Evolutionary conservation across 2,888 invertebrate species (phyloP).

Genomic region (Papilio gigon): DNA sequence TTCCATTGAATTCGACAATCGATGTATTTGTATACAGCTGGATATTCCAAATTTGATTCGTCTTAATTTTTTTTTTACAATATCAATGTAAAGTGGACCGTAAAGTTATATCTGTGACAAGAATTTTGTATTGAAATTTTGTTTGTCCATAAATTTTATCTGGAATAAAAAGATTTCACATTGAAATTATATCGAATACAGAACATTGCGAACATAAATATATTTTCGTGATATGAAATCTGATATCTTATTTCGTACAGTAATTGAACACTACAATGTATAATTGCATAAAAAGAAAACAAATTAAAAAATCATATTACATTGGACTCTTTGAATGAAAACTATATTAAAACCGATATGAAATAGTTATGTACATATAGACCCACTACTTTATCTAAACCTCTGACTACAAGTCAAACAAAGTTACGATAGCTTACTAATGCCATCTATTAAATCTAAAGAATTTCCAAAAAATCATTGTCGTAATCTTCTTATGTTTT

Average conservation of each 20-base stretch:
- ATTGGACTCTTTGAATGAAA: no score
- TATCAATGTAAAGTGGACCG: background rate
- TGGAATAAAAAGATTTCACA: background rate
- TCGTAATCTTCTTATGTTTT: no score
- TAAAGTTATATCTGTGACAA: background rate
- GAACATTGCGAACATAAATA: slow-evolving; percentile 10
- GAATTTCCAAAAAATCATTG: no score
- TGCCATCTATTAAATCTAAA: no score
- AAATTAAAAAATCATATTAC: background rate
- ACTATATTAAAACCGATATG: no score
- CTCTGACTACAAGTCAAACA: no score
- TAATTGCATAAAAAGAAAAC: background rate
- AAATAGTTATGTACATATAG: no score
- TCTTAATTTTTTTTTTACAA: background rate
- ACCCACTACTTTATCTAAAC: no score
- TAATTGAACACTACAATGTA: slow-evolving; percentile 2
- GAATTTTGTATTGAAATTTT: background rate
- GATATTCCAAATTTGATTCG: no score
- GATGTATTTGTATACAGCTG: no score
- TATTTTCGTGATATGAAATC: slow-evolving; percentile 8
- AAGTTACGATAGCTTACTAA: no score
- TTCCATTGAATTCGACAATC: no score
- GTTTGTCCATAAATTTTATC: background rate
- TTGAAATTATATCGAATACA: slow-evolving; percentile 1
- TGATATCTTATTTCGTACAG: background rate